Percentiles rank a stretch among this genome's conserved stretches.
phyloP scores from a whole-genome alignment of 2,888 invertebrate species.

The Zygogramma bicolorata region DNA sequence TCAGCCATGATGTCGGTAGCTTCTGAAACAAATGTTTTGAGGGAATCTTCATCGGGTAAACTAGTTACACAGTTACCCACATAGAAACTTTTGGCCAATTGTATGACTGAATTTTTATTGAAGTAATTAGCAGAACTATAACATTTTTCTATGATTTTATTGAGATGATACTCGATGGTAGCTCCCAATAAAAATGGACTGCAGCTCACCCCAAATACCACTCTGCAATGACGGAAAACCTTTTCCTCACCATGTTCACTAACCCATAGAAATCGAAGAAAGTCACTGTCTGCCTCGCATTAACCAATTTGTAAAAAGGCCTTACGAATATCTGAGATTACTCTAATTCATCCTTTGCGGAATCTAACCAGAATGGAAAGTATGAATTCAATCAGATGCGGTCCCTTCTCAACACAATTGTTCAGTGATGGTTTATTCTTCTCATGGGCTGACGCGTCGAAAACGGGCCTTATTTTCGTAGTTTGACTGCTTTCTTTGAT shows the following conservation, averaged over 20 bases:
- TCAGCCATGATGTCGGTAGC: constrained; percentile 18
- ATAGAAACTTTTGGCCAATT: constrained; percentile 26
- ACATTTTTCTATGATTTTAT: not conserved
- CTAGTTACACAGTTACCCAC: constrained; percentile 32
- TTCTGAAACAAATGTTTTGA: constrained; percentile 21
- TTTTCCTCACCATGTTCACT: constrained; percentile 30
- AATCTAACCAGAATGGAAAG: constrained; percentile 38
- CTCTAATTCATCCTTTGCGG: constrained; percentile 40
- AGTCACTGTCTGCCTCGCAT: constrained; percentile 48
- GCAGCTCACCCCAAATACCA: constrained; percentile 32
- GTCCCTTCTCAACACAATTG: constrained; percentile 42
- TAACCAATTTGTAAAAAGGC: constrained; percentile 56
- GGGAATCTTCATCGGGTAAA: constrained; percentile 2
- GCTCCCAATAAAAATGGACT: constrained; percentile 41
- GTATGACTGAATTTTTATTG: not conserved
- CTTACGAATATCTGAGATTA: constrained; percentile 52
- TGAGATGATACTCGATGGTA: constrained; percentile 34
- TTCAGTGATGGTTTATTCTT: constrained; percentile 49
- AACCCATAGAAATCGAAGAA: constrained; percentile 52
- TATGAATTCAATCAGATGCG: constrained; percentile 33
- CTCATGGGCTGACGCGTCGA: constrained; percentile 51
- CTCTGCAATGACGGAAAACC: too few species aligned
- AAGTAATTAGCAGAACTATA: not conserved
- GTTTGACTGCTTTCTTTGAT: constrained; percentile 21
- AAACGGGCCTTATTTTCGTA: constrained; percentile 50